phyloP scores from a whole-genome alignment of 1,140 invertebrate species.

The Aphaenogaster ashmeadi region DNA sequence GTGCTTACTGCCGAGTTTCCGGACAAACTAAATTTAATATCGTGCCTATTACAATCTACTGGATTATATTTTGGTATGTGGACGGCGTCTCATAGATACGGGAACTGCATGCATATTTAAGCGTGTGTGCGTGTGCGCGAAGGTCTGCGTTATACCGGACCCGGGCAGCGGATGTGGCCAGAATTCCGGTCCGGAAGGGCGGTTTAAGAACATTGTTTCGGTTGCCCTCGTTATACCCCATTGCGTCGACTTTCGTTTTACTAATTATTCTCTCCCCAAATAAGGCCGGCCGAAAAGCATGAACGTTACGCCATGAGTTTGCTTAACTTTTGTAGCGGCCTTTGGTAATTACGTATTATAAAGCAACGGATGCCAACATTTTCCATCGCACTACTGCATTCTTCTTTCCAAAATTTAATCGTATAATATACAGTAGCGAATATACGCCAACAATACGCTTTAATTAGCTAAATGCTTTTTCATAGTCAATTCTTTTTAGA shows the following conservation, averaged over 20 bases:
- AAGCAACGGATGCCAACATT: constrained; percentile 33
- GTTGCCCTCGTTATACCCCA: constrained; percentile 41
- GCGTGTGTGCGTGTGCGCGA: constrained; percentile 57
- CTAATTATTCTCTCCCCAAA: constrained; percentile 52
- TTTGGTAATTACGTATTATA: constrained; percentile 38
- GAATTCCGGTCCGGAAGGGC: constrained; percentile 69
- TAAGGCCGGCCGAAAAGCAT: constrained; percentile 21
- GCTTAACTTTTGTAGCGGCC: constrained; percentile 32
- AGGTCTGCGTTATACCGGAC: constrained; percentile 50
- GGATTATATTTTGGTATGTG: constrained; percentile 83
- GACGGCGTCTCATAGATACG: constrained; percentile 32
- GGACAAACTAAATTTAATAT: constrained; percentile 85
- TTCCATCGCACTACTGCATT: neutral
- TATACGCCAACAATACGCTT: constrained; percentile 7
- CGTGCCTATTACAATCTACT: constrained; percentile 82
- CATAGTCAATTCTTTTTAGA: neutral
- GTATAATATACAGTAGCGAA: neutral
- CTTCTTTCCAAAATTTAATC: constrained; percentile 16
- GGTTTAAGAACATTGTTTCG: constrained; percentile 69
- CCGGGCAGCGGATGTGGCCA: constrained; percentile 63
- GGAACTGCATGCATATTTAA: constrained; percentile 45
- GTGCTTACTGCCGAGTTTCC: constrained; percentile 76
- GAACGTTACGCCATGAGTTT: constrained; percentile 32
- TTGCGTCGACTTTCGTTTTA: constrained; percentile 53
- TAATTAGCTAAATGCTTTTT: constrained; percentile 32